Evolutionary conservation across 2,888 invertebrate species (phyloP).

Genomic region (Liopterus haemorrhoidalis): DNA sequence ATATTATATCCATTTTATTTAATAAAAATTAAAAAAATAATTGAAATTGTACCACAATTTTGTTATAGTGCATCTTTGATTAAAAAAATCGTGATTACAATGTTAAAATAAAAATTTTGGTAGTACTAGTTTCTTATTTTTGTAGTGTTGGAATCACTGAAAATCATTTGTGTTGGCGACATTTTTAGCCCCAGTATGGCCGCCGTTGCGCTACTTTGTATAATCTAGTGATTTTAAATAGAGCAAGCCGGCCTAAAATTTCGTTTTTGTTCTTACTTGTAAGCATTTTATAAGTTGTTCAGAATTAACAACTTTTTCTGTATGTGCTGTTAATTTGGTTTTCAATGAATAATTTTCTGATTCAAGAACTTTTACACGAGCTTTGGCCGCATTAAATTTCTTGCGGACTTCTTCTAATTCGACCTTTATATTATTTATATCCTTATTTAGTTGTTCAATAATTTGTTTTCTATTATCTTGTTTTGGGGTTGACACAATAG

Average conservation of each 20-base stretch:
- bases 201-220: too few relatives aligned
- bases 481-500: constrained; percentile 44
- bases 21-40: too few relatives aligned
- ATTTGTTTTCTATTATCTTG: constrained; percentile 27
- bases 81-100: too few relatives aligned
- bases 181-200: too few relatives aligned
- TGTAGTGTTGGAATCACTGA: too few relatives aligned
- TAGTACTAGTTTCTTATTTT: too few relatives aligned
- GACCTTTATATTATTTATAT: constrained; percentile 51
- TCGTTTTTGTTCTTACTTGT: constrained; percentile 45
- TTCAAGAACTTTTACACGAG: constrained; percentile 63
- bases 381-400: constrained; percentile 61
- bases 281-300: constrained; percentile 58
- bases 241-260: neutral
- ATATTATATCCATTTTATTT: too few relatives aligned
- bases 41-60: too few relatives aligned
- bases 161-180: too few relatives aligned
- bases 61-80: too few relatives aligned
- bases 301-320: constrained; percentile 59
- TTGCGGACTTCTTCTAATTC: constrained; percentile 56
- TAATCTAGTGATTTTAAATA: neutral
- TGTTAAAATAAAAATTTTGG: too few relatives aligned
- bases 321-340: constrained; percentile 54
- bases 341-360: constrained; percentile 55
- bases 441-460: constrained; percentile 55